Percentiles rank a stretch among this genome's conserved stretches.
phyloP scores from a whole-genome alignment of 2,797 vertebrate species.

The Austrolebias charrua region DNA sequence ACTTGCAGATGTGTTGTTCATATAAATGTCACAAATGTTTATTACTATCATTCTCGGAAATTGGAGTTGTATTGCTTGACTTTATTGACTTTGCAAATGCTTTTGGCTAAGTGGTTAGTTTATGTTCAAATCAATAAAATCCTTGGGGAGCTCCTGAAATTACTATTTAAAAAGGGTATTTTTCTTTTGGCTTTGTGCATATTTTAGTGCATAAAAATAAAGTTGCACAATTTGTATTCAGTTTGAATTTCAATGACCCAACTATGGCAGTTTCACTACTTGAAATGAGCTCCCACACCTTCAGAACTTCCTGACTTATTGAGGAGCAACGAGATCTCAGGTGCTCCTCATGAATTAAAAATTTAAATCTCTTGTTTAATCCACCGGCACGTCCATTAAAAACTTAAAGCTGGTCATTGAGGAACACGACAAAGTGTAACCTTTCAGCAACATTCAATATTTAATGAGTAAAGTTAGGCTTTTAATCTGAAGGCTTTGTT shows the following conservation, averaged over 20 bases:
- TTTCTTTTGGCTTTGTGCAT: slow-evolving; percentile 4
- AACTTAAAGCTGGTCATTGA: slow-evolving; percentile 65
- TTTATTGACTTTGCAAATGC: too few species aligned
- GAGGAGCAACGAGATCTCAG: slow-evolving; percentile 65
- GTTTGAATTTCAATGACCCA: slow-evolving; percentile 50
- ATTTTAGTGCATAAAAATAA: slow-evolving; percentile 21
- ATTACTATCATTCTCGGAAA: too few species aligned
- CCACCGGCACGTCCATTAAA: slow-evolving; percentile 69
- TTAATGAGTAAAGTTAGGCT: slow-evolving; percentile 63
- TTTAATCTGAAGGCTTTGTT: slow-evolving; percentile 60
- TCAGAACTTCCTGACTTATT: slow-evolving; percentile 71
- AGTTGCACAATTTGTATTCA: slow-evolving; percentile 12
- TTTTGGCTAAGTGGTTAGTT: not conserved
- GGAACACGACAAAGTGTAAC: slow-evolving; percentile 62
- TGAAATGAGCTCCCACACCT: slow-evolving; percentile 69
- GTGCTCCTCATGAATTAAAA: slow-evolving; percentile 67
- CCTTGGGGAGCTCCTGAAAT: not conserved
- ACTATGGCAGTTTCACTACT: slow-evolving; percentile 53
- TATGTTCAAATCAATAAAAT: slow-evolving; percentile 4
- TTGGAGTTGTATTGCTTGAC: too few species aligned
- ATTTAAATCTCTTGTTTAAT: slow-evolving; percentile 72
- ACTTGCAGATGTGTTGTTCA: too few species aligned
- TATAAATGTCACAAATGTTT: too few species aligned
- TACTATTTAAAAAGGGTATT: not conserved
- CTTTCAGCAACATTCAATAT: slow-evolving; percentile 70